Percentiles rank a stretch among this genome's conserved stretches.
Evolutionary conservation across 2,797 vertebrate species (phyloP).

Genomic region (Lithobates sylvaticus): DNA sequence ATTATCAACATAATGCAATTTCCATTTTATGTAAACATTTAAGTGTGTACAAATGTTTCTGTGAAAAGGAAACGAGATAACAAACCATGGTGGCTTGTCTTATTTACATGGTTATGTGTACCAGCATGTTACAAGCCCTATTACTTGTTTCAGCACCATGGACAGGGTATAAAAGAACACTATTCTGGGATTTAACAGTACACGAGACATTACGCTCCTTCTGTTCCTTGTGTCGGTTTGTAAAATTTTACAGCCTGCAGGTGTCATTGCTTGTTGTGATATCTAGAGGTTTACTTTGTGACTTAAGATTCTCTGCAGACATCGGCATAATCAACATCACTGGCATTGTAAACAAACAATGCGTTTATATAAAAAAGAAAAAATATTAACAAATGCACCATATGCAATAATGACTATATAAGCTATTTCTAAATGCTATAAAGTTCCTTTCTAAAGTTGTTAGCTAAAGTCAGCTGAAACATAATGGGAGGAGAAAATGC

Average conservation of each 20-base stretch:
- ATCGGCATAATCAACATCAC: not conserved
- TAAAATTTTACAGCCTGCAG: not conserved
- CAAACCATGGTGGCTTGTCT: not conserved
- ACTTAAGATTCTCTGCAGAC: not conserved
- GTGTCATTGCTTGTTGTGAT: not conserved
- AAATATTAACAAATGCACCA: not conserved
- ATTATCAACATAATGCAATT: too few relatives aligned
- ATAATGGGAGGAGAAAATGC: too few relatives aligned
- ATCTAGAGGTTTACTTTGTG: not conserved
- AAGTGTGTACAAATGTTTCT: not conserved
- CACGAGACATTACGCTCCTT: not conserved
- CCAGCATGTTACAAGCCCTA: not conserved
- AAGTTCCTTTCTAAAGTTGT: too few relatives aligned
- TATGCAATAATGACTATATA: too few relatives aligned
- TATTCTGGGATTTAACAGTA: not conserved
- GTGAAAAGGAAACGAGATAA: not conserved
- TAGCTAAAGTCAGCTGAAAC: too few relatives aligned
- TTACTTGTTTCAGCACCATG: slow-evolving; percentile 9
- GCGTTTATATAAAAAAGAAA: not conserved
- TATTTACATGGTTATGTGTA: not conserved
- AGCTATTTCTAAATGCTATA: too few relatives aligned
- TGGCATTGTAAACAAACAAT: not conserved
- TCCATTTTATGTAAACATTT: too few relatives aligned
- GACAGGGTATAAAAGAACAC: not conserved
- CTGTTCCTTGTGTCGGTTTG: not conserved